Conservation (phyloP, 2,888 invertebrate species). For the Desoria tigrina region DNA sequence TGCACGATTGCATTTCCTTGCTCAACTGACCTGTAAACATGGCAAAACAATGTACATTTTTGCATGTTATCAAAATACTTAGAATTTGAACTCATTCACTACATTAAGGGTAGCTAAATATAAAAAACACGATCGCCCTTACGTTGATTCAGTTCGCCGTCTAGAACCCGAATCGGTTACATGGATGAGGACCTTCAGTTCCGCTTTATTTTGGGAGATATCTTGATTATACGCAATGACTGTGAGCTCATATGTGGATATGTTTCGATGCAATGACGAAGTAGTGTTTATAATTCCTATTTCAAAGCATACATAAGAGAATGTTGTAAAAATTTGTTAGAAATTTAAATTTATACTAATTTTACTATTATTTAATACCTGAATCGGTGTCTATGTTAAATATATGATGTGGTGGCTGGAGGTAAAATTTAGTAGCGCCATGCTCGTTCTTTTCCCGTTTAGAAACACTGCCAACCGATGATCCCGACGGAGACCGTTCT, state of each 20-base stretch:
- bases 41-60: too few species aligned
- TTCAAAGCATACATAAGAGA: too few species aligned
- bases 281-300: slow-evolving; percentile 14
- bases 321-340: too few species aligned
- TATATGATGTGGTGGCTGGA: slow-evolving; percentile 80
- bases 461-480: slow-evolving; percentile 71
- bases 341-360: too few species aligned
- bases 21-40: slow-evolving; percentile 27
- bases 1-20: slow-evolving; percentile 47
- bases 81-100: too few species aligned
- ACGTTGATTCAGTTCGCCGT: background rate
- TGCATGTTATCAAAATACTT: too few species aligned
- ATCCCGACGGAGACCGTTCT: slow-evolving; percentile 77
- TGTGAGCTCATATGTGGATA: slow-evolving; percentile 1
- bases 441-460: slow-evolving; percentile 83
- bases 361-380: slow-evolving; percentile 4
- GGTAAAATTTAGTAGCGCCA: slow-evolving; percentile 74
- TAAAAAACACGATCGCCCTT: too few species aligned
- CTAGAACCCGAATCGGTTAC: background rate
- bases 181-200: slow-evolving; percentile 9
- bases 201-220: background rate
- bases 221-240: slow-evolving; percentile 15
- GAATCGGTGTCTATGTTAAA: slow-evolving; percentile 75
- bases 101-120: too few species aligned
- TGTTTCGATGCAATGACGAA: background rate